Percentiles rank a stretch among this genome's conserved stretches.
These are phyloP conservation scores for Leptinotarsa rubiginosa DNA, from an alignment of 2,888 invertebrate genomes.

Conservation along the genomic window DNA sequence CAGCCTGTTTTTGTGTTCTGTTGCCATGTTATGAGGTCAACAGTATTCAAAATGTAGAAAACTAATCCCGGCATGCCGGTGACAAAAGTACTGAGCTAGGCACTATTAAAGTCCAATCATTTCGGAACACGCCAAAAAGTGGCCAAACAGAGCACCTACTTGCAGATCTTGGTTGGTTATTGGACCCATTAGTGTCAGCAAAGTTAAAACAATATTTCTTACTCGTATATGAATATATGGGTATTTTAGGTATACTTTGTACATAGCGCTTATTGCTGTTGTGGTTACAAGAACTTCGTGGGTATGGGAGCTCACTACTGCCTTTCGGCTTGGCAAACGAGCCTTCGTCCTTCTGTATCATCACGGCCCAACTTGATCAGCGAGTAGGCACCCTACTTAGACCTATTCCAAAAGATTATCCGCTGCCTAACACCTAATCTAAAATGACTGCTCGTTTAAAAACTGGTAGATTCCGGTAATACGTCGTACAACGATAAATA, in stretches of 20 bases:
- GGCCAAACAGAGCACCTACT: conserved; percentile 19
- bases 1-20: conserved; percentile 69
- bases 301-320: neutral
- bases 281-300: neutral
- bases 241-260: conserved; percentile 11
- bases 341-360: neutral
- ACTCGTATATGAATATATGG: conserved; percentile 15
- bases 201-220: conserved; percentile 9
- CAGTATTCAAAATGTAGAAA: conserved; percentile 55
- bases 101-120: conserved; percentile 53
- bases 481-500: conserved; percentile 63
- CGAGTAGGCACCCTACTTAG: neutral
- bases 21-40: conserved; percentile 51
- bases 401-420: conserved; percentile 7
- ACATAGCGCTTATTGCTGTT: conserved; percentile 22
- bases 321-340: neutral
- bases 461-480: conserved; percentile 65
- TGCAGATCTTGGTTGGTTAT: conserved; percentile 10
- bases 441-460: conserved; percentile 54
- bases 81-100: conserved; percentile 64
- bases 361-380: neutral
- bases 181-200: conserved; percentile 15
- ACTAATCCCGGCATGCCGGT: conserved; percentile 49
- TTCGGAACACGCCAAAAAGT: conserved; percentile 33
- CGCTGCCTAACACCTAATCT: conserved; percentile 29